Base-by-base conservation (phyloP, 2,113 vertebrate species). In the Syngnathus typhle region DNA sequence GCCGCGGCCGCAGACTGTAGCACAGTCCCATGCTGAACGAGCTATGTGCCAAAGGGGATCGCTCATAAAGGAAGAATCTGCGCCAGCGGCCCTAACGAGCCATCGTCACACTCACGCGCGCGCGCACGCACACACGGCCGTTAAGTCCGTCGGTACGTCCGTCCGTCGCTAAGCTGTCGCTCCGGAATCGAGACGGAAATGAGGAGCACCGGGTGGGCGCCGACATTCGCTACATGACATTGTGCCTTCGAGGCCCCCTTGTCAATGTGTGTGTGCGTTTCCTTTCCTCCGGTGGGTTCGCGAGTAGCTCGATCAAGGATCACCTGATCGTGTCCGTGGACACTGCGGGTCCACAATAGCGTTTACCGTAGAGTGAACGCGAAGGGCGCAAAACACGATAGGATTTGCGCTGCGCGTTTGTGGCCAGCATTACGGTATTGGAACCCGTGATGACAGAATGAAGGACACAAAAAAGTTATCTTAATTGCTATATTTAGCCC, bases 1-100 rank as follows among this genome's bases (percentile, higher is more conserved):
- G 92, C 88, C 94, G 93, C 86, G 95, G 95, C 82, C 95, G 93
- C 89, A 98, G 86, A 78, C 95, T 97, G 88, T 97, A 95, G 87
- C 95, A 98, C 87, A 98, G 91, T 88, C 95, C 95, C 95, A 98
- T 98, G 89, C 88, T 90, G 86, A 85, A 84, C 84, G 67, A 80
- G 83, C 69, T 76, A 79, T 82, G 55, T 84, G 72, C 71, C 81
- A 82, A 87, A 86, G 85, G 80, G 76, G 80, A 82, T 85, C 83
- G 87, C 54, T 88, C 82, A 85, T 89, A 86, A 88, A 90, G 84
- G 82, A 85, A 82, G 83, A 76, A 80, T 78, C 60, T 69, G 78
- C 79, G 78, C 85, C 80, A 69, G 61, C 77, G 65, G 82, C 74
- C 71, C 83, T 82, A 88, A 82, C 82, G 84, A 77, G 75, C 84